phyloP scores from a whole-genome alignment of 92 coral and sea anemone genomes.

The Siderastrea radians region DNA sequence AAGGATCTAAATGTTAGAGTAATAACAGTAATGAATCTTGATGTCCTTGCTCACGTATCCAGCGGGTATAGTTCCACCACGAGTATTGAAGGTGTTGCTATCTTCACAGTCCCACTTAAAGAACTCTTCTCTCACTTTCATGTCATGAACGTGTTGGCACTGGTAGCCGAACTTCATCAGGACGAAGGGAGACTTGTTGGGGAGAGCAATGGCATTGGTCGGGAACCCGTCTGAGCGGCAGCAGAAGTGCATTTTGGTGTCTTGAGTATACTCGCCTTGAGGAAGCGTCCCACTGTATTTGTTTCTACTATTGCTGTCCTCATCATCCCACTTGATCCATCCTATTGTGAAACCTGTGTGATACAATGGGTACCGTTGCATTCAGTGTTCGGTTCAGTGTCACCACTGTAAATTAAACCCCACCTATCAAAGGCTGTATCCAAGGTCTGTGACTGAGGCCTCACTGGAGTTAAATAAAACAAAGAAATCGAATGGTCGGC shows the following conservation, averaged over 20 bases:
- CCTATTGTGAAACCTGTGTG: no score
- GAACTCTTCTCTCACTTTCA: not conserved
- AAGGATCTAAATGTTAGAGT: not conserved
- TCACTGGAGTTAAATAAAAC: no score
- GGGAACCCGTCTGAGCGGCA: conserved; percentile 64
- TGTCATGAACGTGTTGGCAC: conserved; percentile 20
- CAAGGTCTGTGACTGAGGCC: no score
- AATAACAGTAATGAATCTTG: not conserved
- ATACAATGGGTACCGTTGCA: no score
- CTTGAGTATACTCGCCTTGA: conserved; percentile 39
- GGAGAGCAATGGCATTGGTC: conserved; percentile 56
- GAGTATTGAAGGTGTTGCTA: not conserved
- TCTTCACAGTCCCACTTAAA: conserved; percentile 22
- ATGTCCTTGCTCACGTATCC: not conserved
- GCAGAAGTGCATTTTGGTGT: conserved; percentile 55
- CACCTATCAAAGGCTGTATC: no score
- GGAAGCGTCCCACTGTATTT: conserved; percentile 2
- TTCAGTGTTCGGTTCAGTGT: no score
- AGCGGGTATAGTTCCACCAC: not conserved
- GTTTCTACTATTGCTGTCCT: no score
- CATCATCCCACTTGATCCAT: no score
- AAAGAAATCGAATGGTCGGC: no score
- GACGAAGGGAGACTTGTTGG: conserved; percentile 58
- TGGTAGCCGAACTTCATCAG: conserved; percentile 4
- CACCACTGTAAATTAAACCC: no score